These are phyloP conservation scores for Teleogryllus occipitalis DNA, from an alignment of 1,140 invertebrate species.

Conservation along the genomic window DNA sequence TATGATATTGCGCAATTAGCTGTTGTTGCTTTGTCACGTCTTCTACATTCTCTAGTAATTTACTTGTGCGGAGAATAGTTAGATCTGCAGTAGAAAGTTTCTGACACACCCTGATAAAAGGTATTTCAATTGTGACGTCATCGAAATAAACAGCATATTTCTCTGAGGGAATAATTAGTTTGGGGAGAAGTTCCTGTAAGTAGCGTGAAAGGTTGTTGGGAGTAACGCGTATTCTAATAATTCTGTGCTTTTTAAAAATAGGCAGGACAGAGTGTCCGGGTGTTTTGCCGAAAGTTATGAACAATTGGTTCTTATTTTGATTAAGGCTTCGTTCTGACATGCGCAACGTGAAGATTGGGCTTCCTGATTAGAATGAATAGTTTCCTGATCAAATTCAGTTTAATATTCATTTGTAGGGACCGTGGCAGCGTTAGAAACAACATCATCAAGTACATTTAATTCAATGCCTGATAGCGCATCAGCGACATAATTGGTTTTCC, in stretches of 20 bases:
- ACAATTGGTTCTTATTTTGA: not conserved
- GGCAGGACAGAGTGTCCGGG: not conserved
- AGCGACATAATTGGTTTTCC: too few relatives aligned
- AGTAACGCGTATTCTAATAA: not conserved
- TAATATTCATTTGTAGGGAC: not conserved
- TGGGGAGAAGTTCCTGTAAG: not conserved
- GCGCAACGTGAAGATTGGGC: not conserved
- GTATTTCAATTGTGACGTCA: not conserved
- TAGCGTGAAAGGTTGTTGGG: not conserved
- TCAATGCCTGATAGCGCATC: too few relatives aligned
- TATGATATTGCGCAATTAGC: too few relatives aligned
- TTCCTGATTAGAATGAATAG: slow-evolving; percentile 1
- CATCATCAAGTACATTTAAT: too few relatives aligned
- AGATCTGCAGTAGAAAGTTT: not conserved
- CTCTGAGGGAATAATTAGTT: not conserved
- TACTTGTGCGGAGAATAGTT: not conserved
- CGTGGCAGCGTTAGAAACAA: not conserved
- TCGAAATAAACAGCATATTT: not conserved
- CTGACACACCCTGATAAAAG: slow-evolving; percentile 3
- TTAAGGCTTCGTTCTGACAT: not conserved
- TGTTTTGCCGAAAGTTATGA: not conserved
- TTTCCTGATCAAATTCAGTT: not conserved
- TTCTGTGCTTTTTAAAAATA: not conserved
- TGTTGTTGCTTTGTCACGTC: not conserved
- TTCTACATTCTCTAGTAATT: slow-evolving; percentile 1